Evolutionary conservation across 2,797 vertebrate species (phyloP).

Genomic region (Rhynchotus rufescens): DNA sequence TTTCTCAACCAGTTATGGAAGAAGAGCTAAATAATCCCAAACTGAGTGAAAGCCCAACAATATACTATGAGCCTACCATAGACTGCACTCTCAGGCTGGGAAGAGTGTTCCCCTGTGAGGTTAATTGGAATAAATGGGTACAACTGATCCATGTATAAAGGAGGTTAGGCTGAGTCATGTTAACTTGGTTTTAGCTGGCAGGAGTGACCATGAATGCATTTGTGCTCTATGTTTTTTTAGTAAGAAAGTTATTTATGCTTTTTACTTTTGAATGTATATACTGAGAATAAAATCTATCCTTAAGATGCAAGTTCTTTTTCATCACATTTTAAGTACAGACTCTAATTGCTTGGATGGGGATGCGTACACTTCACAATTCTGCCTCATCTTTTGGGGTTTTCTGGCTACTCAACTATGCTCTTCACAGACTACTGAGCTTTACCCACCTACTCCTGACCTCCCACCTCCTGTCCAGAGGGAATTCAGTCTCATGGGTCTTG

Average conservation of each 20-base stretch:
- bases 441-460: background rate
- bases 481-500: background rate
- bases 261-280: constrained; percentile 33
- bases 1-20: constrained; percentile 67
- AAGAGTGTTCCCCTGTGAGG: constrained; percentile 86
- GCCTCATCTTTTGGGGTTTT: fast-evolving
- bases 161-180: background rate
- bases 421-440: background rate
- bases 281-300: background rate
- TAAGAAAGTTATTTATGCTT: constrained; percentile 25
- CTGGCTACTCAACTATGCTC: background rate
- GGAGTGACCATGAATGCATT: background rate
- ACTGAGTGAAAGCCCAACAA: constrained; percentile 2
- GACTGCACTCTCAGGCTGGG: constrained; percentile 89
- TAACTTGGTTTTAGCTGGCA: background rate
- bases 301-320: background rate
- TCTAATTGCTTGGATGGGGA: background rate
- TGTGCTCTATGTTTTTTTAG: background rate
- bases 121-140: constrained; percentile 89
- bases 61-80: constrained; percentile 90
- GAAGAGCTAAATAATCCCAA: background rate
- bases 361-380: fast-evolving
- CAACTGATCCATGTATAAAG: constrained; percentile 68
- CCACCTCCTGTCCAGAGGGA: background rate
- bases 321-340: background rate